phyloP scores from a whole-genome alignment of 2,797 vertebrate species.

The Poliocrania exsul region DNA sequence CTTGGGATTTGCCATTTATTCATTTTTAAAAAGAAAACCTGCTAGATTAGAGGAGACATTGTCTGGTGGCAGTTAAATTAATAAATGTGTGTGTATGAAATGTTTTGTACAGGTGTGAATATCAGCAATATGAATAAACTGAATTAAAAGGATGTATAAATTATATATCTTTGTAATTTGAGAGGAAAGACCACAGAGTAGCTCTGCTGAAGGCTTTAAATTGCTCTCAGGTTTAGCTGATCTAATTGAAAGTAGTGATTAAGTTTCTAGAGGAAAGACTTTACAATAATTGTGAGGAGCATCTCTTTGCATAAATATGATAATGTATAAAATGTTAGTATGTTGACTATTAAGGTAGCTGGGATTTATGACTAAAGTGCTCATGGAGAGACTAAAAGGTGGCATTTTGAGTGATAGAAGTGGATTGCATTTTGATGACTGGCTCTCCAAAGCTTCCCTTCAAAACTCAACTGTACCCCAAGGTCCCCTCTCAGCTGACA shows the following conservation, averaged over 20 bases:
- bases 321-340: not conserved
- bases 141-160: not conserved
- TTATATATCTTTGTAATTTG: not conserved
- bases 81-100: not conserved
- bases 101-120: not conserved
- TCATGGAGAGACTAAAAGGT: not conserved
- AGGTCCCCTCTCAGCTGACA: not conserved
- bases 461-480: not conserved
- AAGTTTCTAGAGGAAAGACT: not conserved
- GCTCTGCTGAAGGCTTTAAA: not conserved
- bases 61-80: not conserved
- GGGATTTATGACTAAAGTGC: not conserved
- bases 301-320: not conserved
- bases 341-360: not conserved
- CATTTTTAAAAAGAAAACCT: not conserved
- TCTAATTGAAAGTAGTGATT: not conserved
- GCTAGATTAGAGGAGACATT: not conserved
- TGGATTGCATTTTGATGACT: not conserved
- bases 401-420: not conserved
- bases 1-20: not conserved
- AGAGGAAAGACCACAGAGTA: not conserved
- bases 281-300: not conserved
- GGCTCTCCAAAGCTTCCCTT: not conserved
- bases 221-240: not conserved
- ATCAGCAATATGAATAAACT: not conserved